These are phyloP conservation scores for Dromaius novaehollandiae DNA, from an alignment of 2,113 vertebrate genomes.

Conservation along the genomic window DNA sequence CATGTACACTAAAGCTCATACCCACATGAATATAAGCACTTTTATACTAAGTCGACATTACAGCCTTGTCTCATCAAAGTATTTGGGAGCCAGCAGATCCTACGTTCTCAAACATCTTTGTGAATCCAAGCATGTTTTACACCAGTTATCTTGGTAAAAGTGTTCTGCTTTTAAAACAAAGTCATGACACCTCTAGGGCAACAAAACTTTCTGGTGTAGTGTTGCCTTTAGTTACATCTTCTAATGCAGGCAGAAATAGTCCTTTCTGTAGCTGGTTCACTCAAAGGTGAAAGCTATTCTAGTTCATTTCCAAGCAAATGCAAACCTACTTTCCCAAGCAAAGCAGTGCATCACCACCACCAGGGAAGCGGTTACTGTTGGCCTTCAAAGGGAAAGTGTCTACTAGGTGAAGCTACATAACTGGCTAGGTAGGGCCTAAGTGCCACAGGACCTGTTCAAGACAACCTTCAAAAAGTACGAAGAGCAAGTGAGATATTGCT, in stretches of 20 bases:
- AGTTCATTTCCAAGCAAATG: neutral
- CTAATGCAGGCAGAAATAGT: neutral
- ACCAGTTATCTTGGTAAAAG: neutral
- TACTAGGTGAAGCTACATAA: neutral
- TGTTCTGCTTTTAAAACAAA: neutral
- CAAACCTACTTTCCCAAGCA: neutral
- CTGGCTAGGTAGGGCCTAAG: neutral
- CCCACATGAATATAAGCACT: neutral
- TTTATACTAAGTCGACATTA: neutral
- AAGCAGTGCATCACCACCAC: neutral
- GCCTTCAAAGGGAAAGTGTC: neutral
- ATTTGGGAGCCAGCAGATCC: neutral
- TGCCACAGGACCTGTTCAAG: fast-evolving
- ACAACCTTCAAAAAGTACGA: neutral
- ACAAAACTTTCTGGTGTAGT: neutral
- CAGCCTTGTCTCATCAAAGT: neutral
- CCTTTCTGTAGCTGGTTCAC: neutral
- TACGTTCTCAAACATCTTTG: neutral
- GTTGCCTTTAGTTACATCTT: neutral
- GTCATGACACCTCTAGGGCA: neutral
- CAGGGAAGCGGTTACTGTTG: neutral
- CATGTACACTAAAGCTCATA: neutral
- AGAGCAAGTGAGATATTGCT: neutral
- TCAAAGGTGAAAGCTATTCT: neutral
- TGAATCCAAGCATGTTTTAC: neutral